Percentiles rank a stretch among this genome's conserved stretches.
Conservation (phyloP, 2,797 vertebrate genomes). For the Amniataba percoides region DNA sequence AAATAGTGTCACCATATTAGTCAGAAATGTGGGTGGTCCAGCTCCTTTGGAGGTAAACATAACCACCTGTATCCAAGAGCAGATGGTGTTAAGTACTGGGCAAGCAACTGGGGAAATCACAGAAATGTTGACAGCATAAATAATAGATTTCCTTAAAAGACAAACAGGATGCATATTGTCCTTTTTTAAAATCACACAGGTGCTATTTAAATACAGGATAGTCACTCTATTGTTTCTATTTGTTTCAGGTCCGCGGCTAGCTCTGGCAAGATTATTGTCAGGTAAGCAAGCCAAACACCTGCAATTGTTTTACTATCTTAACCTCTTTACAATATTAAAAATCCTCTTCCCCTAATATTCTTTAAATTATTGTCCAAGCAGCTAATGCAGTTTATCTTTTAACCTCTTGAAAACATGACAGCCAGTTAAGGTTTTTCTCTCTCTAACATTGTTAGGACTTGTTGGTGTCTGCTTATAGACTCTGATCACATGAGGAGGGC, state of each 20-base stretch:
- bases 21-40: constrained; percentile 43
- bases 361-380: neutral
- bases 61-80: constrained; percentile 54
- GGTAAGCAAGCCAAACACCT: constrained; percentile 80
- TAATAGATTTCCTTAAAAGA: neutral
- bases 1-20: constrained; percentile 48
- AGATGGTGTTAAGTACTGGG: constrained; percentile 37
- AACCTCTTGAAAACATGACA: neutral
- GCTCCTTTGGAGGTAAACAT: constrained; percentile 18
- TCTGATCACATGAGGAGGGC: constrained; percentile 21
- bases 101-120: constrained; percentile 23
- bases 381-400: neutral
- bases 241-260: constrained; percentile 84
- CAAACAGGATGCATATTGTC: constrained; percentile 1
- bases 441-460: neutral
- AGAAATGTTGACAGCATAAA: constrained; percentile 1
- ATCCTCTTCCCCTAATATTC: neutral
- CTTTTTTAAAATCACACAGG: neutral
- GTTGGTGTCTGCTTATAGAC: neutral
- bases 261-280: constrained; percentile 89
- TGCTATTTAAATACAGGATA: constrained; percentile 30
- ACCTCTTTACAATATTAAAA: neutral
- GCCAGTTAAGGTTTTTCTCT: neutral
- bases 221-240: constrained; percentile 76
- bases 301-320: neutral